These are phyloP conservation scores for Procambarus virginalis DNA, from an alignment of 1,140 invertebrate genomes.

Conservation along the genomic window DNA sequence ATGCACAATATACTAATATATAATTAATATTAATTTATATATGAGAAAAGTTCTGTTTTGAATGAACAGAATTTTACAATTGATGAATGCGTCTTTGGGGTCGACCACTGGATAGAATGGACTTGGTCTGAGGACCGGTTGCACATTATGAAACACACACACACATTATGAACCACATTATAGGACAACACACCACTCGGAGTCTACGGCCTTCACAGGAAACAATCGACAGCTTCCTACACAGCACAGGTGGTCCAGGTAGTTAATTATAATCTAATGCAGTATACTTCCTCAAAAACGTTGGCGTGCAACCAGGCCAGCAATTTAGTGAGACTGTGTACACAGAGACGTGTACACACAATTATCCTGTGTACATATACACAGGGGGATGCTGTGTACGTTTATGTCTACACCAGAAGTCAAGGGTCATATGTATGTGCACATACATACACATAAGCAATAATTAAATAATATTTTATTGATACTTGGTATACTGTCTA, in stretches of 20 bases:
- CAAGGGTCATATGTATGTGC: not conserved
- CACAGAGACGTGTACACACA: not conserved
- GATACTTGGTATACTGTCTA: too few relatives aligned
- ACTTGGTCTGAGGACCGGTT: too few relatives aligned
- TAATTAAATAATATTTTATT: too few relatives aligned
- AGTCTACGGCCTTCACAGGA: not conserved
- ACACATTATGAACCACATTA: too few relatives aligned
- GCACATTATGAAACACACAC: too few relatives aligned
- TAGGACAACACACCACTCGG: too few relatives aligned
- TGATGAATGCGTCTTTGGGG: too few relatives aligned
- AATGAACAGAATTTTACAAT: too few relatives aligned
- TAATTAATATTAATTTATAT: too few relatives aligned
- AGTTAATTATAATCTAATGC: not conserved
- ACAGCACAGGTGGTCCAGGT: not conserved
- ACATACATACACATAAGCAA: not conserved
- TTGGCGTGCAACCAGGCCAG: not conserved
- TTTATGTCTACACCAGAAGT: not conserved
- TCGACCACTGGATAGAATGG: too few relatives aligned
- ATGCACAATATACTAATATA: too few relatives aligned
- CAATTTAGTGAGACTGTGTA: not conserved
- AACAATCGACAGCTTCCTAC: not conserved
- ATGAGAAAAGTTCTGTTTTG: too few relatives aligned
- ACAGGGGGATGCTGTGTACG: not conserved
- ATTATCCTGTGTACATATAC: constrained; percentile 1
- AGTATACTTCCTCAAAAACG: not conserved